Base-by-base conservation (phyloP, 2,888 invertebrate genomes). In the Thumatha senex region DNA sequence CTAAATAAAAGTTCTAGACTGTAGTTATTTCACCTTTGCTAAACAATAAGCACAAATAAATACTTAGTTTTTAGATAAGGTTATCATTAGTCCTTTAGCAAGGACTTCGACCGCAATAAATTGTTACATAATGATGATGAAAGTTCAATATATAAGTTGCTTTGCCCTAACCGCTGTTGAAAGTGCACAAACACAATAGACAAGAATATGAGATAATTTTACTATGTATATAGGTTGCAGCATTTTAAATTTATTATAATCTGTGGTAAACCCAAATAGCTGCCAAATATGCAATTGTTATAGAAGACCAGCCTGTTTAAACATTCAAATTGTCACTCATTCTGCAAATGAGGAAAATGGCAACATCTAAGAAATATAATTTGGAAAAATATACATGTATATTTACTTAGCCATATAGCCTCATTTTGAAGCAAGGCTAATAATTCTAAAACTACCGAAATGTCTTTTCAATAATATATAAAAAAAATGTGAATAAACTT, bases 321-420 rank as follows among this genome's bases (percentile, higher is more conserved):
- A 90, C 90, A 90, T 90, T 90, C 91, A 90, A 90, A 90, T 90
- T 89, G 86, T 90, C 89, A 86, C 79, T 87, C 81, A 78, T 80
- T 80, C 78, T 80, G 73, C 71, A 73, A 72, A 76, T 76, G 72
- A 76, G 72, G 72, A 64, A 65, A 71, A 65, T 64, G 52, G 55
- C 57, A 62, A 66, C 58, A 66, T 53, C 48, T 59, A 59, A 44
- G 55, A 52, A 65, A 45, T 36, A 35, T 71, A 89, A 87, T 89
- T 89, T 88, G 75, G 88, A 88, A 89, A 80, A 81, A 71, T 14
- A 66, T 30, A 24, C 5, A 24, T 24, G 3, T 46, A 15, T 49
- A 62, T 61, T 46, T 36, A 52, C 54, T 76, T 81, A 82, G 80
- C 80, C 78, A 79, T 81, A 74, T 61, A 61, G 63, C 76, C 73